Evolutionary conservation across 2,888 invertebrate genomes (phyloP), one percentile per base, ranked within the genome.

Genomic region (Rhagium mordax): DNA sequence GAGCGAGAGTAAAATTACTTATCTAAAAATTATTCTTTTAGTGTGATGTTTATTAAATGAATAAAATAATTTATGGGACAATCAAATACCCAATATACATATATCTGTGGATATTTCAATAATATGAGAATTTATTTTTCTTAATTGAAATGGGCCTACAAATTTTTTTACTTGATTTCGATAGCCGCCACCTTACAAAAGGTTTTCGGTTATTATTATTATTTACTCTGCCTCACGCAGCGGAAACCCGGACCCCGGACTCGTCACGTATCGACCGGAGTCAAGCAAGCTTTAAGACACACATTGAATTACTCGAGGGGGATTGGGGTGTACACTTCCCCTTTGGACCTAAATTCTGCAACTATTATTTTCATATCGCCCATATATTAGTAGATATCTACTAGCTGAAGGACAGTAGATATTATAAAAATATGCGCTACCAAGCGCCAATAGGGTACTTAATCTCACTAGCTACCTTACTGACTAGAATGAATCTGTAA

Each of bases 191-290:
- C 16, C 29, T 16, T 15, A 48, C 49, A 62, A 62, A 79, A 78
- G 78, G 74, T 74, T 76, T 72, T 72, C 70, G 74, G 78, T 81
- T 81, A 80, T 81, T 82, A 80, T 81, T 82, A 80, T 81, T 81
- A 81, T 83, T 81, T 81, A 78, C 80, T 79, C 75, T 75, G 75
- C 78, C 79, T 79, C 80, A 82, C 79, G 81, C 81, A 80, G 78
- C 78, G 77, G 79, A 80, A 79, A 78, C 73, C 78, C 76, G 78
- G 75, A 80, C 70, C 78, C 78, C 77, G 74, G 75, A 77, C 60
- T 77, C 75, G 74, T 81, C 78, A 81, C 77, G 76, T 80, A 82
- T 81, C 79, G 80, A 81, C 73, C 77, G 48, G 55, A 61, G 71
- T 61, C 51, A 53, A 72, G 24, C 60, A 8, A 72, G 24, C 60